Evolutionary conservation across 2,797 vertebrate genomes (phyloP).

Genomic region (Bradypodion pumilum): DNA sequence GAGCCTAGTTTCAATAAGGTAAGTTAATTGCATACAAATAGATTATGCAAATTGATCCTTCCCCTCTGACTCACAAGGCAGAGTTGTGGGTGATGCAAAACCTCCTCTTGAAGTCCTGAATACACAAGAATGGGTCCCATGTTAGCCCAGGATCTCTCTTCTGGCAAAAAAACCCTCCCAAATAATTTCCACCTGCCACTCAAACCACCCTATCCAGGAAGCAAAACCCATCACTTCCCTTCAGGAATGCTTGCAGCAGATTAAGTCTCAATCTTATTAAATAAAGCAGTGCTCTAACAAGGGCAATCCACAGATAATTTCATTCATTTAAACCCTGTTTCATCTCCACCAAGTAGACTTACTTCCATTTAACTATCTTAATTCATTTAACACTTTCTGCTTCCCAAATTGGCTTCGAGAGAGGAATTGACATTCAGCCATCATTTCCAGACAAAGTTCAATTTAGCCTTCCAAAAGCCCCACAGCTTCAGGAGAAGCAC

Average conservation of each 20-base stretch:
- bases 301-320: constrained; percentile 60
- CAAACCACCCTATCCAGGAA: neutral
- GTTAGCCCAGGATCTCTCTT: too few species aligned
- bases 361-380: constrained; percentile 65
- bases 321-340: constrained; percentile 63
- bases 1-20: neutral
- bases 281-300: constrained; percentile 50
- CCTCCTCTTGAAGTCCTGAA: neutral
- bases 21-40: neutral
- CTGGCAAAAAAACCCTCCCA: neutral
- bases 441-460: constrained; percentile 55
- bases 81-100: neutral
- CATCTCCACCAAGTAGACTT: constrained; percentile 63
- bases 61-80: neutral
- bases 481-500: constrained; percentile 1
- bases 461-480: constrained; percentile 51
- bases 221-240: neutral
- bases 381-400: constrained; percentile 64
- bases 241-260: constrained; percentile 44
- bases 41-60: neutral
- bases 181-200: neutral
- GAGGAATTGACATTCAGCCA: constrained; percentile 66
- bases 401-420: constrained; percentile 64
- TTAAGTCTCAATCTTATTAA: constrained; percentile 62
- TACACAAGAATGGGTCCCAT: neutral